A percentile compares a stretch with the other conserved stretches of the same genome.
These are phyloP conservation scores for Lanius collurio DNA, from an alignment of 2,113 vertebrate genomes.

Conservation along the genomic window DNA sequence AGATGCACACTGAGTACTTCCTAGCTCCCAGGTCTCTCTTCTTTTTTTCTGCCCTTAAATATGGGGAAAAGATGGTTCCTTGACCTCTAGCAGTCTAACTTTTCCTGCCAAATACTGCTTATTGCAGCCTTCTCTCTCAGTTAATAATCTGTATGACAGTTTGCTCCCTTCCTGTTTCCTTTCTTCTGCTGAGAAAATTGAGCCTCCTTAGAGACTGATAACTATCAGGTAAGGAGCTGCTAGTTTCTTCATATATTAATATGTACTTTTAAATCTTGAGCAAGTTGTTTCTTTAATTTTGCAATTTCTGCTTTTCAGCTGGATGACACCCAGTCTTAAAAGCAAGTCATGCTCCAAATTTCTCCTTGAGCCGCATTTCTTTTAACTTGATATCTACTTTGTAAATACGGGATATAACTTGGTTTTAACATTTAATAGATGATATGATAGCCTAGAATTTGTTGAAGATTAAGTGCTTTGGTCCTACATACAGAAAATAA, in stretches of 20 bases:
- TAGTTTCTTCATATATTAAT: background rate
- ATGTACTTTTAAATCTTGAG: background rate
- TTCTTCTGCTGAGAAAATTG: background rate
- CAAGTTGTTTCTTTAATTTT: slow-evolving; percentile 15
- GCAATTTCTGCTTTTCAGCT: background rate
- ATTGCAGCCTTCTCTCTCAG: background rate
- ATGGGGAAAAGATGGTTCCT: background rate
- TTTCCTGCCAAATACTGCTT: background rate
- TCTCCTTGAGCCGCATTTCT: background rate
- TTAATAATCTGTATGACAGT: background rate
- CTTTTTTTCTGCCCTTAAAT: background rate
- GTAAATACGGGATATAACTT: background rate
- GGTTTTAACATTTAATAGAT: background rate
- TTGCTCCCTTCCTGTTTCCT: background rate
- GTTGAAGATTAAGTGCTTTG: background rate
- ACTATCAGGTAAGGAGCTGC: background rate
- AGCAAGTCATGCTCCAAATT: background rate
- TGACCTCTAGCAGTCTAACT: background rate
- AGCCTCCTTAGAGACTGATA: background rate
- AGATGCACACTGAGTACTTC: background rate
- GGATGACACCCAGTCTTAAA: background rate
- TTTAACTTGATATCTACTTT: background rate
- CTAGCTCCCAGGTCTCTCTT: background rate
- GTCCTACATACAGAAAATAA: background rate
- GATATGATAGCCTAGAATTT: background rate